A percentile compares a stretch with the other conserved stretches of the same genome.
phyloP scores from a whole-genome alignment of 2,113 vertebrate genomes.

The Rhinogobius similis region DNA sequence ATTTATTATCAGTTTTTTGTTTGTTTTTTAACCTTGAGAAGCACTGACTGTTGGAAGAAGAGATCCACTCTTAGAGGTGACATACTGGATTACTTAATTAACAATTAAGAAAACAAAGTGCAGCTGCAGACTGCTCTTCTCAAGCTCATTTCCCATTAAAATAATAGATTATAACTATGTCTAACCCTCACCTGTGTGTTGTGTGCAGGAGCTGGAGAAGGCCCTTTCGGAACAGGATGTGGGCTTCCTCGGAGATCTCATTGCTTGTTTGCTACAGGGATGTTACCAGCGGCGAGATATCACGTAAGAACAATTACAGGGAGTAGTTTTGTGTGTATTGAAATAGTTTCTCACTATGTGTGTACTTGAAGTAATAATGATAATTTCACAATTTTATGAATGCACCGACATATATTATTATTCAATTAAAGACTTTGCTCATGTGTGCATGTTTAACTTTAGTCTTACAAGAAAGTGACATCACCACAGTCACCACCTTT shows the following conservation, averaged over 20 bases:
- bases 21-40: too few relatives aligned
- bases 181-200: neutral
- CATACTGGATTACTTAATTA: too few relatives aligned
- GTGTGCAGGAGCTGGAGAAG: slow-evolving; percentile 90
- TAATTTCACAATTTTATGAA: too few relatives aligned
- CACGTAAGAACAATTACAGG: slow-evolving; percentile 83
- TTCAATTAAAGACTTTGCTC: too few relatives aligned
- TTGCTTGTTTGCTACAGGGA: slow-evolving; percentile 93
- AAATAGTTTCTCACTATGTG: neutral
- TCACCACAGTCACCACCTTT: slow-evolving; percentile 32
- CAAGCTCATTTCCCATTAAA: slow-evolving; percentile 14
- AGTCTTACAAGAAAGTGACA: neutral
- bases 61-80: too few relatives aligned
- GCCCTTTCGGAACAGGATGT: slow-evolving; percentile 90
- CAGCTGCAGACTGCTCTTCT: slow-evolving; percentile 25
- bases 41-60: too few relatives aligned
- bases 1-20: too few relatives aligned
- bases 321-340: neutral
- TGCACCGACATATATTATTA: too few relatives aligned
- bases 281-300: slow-evolving; percentile 97
- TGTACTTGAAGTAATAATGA: too few relatives aligned
- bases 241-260: slow-evolving; percentile 91
- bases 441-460: too few relatives aligned
- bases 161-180: neutral
- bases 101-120: slow-evolving; percentile 46